A percentile compares a stretch with the other conserved stretches of the same genome.
Evolutionary conservation across 2,113 vertebrate species (phyloP).

Genomic region (Aphelocoma coerulescens): DNA sequence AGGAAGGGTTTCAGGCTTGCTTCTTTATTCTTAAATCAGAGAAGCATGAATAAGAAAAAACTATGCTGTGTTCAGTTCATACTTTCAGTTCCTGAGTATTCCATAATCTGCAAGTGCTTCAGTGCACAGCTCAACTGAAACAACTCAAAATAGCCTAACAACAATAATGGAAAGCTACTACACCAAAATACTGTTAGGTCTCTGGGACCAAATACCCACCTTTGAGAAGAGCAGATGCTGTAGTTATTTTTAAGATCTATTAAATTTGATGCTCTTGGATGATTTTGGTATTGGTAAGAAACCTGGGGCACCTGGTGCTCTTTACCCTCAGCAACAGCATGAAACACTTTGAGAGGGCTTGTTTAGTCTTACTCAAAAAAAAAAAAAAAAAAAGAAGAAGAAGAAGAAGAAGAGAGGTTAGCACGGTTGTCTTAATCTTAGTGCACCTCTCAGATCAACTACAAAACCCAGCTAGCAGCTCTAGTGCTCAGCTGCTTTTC

Average conservation of each 20-base stretch:
- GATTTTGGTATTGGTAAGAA: not conserved
- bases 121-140: not conserved
- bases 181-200: not conserved
- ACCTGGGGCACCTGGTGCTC: not conserved
- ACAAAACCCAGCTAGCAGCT: not conserved
- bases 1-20: not conserved
- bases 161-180: not conserved
- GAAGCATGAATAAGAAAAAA: not conserved
- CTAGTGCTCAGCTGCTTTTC: not conserved
- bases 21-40: not conserved
- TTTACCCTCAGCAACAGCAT: not conserved
- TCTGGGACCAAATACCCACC: not conserved
- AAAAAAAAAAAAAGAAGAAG: not conserved
- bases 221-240: not conserved
- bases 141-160: not conserved
- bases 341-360: not conserved
- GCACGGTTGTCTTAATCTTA: not conserved
- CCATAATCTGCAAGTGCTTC: not conserved
- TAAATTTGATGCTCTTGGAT: not conserved
- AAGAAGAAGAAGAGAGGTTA: too few relatives aligned
- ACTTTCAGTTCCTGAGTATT: not conserved
- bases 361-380: not conserved
- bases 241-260: not conserved
- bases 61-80: not conserved
- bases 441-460: not conserved